Evolutionary conservation across 2,888 invertebrate species (phyloP), one percentile per base, ranked within the genome.

Genomic region (Anthrax anthrax): DNA sequence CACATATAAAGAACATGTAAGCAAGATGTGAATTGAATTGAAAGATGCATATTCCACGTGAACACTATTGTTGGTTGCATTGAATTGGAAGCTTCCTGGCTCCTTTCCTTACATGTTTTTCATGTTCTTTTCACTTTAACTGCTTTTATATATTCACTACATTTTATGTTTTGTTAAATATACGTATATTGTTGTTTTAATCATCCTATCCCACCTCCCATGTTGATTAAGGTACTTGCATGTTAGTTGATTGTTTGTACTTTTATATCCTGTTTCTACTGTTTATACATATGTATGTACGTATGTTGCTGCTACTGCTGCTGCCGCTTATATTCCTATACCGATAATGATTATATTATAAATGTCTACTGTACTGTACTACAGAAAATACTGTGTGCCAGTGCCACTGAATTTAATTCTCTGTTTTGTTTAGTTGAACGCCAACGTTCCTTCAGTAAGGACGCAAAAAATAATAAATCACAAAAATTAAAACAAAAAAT

Each of bases 391-490:
- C 43, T 47, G 37, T 17, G 34, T 17, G 39, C 4, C 46, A n/a
- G 18, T 36, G 29, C 43, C 45, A 37, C 44, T 39, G 29, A 40
- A n/a, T 34, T 43, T 38, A 39, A n/a, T 18, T 18, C 41, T 46
- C 29, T 48, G 49, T 50, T 49, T 50, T 44, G 58, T 58, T 63
- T 58, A 64, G 63, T 64, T 61, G 62, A 58, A 61, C 62, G 64
- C 62, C 63, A 58, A 52, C 58, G 62, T 58, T 64, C 62, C 64
- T 64, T 58, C 60, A 63, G 64, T 59, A 63, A 64, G 64, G 64
- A 64, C 63, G 60, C 58, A 55, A 55, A 51, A 47, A 51, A 13
- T 37, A 39, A 39, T 12, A 43, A 43, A 38, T 23, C 38, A 18
- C 23, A 36, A 9, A 36, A 46, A 43, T 42, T 8, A 23, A 8